Base-by-base conservation (phyloP, 2,888 invertebrate species). In the Melikaiella ostensackeni region DNA sequence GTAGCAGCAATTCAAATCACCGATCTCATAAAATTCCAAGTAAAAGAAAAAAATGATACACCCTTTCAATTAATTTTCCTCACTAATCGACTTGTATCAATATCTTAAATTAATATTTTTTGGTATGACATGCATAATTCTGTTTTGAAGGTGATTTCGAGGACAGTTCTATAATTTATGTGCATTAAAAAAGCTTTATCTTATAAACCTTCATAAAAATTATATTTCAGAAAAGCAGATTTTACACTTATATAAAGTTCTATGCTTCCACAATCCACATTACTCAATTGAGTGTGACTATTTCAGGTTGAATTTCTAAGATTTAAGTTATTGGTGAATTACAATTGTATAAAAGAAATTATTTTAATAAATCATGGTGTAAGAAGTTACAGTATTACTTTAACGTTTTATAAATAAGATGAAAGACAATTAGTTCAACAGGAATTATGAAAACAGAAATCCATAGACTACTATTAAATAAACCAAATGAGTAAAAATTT, bases 1-100 rank as follows among this genome's bases (percentile, higher is more conserved):
- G 82, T 59, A 86, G 84, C 84, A 84, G 84, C 70, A 81, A 81
- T 75, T 81, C 80, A 7, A 85, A 82, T 74, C 80, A 79, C 27
- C 78, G 70, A 35, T n/a, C 63, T 5, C 33, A 27, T 30, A 70
- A 70, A 64, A 63, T 35, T 62, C 62, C 19, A 80, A 79, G 21
- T 79, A 82, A 77, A 55, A 75, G 77, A 83, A 80, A 70, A 80
- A 82, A 78, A 55, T 11, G 33, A 63, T 19, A 27, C 16, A 6
- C 57, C 3, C 27, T 6, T 16, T 1, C n/a, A 55, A 55, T 55
- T 55, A 21, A 21, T 3, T n/a, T 55, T 55, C 21, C 50, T 21
- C 9, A 8, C 9, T n/a, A 2, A 50, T 8, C 50, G 50, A 19
- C 16, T n/a, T n/a, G 7, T 50, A 6, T 50, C 50, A n/a, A 50